Percentiles rank a stretch among this genome's conserved stretches.
Conservation (phyloP, 2,888 invertebrate species). For the Eupelmus urozonus region DNA sequence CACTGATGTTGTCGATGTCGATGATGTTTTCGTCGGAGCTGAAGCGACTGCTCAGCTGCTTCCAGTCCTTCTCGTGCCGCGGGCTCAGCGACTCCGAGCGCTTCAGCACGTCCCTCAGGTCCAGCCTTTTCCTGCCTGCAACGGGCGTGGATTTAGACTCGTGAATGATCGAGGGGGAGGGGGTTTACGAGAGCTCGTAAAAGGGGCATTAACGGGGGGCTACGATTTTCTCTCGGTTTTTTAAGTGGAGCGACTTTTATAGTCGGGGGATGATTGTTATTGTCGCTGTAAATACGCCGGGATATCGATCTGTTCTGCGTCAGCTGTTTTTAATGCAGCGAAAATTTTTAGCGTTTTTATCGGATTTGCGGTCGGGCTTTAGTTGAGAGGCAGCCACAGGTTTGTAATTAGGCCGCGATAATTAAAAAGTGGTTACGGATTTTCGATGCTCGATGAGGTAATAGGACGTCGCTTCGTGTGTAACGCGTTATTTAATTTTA, state of each 20-base stretch:
- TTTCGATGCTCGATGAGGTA: constrained; percentile 22
- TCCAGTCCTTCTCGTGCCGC: constrained; percentile 79
- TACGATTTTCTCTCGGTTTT: neutral
- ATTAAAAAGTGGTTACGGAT: constrained; percentile 1
- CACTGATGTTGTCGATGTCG: constrained; percentile 73
- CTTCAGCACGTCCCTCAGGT: constrained; percentile 78
- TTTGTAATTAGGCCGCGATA: constrained; percentile 3
- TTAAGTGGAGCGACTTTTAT: neutral
- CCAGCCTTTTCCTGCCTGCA: constrained; percentile 38
- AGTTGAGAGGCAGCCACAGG: no score
- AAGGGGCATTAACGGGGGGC: no score
- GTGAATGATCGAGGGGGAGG: no score
- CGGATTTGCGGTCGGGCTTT: no score
- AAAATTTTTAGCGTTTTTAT: no score
- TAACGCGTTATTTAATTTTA: no score
- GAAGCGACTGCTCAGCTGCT: constrained; percentile 74
- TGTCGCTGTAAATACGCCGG: neutral
- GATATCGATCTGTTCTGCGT: no score
- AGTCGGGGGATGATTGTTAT: neutral
- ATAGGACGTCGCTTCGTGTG: no score
- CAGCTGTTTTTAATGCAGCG: no score
- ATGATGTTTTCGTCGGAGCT: constrained; percentile 73
- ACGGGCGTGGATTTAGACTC: neutral
- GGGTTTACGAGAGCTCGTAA: neutral
- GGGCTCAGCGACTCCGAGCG: constrained; percentile 78